Percentiles rank a stretch among this genome's conserved stretches.
Conservation (phyloP, 2,888 invertebrate species). For the Phlogophora meticulosa region DNA sequence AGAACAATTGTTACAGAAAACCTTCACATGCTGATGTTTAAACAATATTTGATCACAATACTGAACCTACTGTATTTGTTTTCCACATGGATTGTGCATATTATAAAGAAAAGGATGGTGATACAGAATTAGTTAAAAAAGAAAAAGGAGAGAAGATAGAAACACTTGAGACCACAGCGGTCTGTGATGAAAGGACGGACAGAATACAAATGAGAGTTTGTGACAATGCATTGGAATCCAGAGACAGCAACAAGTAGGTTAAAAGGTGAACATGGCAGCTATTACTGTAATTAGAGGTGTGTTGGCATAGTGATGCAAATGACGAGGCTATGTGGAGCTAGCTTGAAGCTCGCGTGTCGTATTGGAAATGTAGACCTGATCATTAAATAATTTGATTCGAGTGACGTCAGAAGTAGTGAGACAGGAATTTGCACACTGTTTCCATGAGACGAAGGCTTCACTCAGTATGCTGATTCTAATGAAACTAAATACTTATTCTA, state of each 20-base stretch:
- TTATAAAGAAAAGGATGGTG: constrained; percentile 77
- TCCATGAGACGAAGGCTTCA: background rate
- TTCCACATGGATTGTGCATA: constrained; percentile 80
- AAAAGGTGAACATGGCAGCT: constrained; percentile 88
- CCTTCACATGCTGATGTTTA: constrained; percentile 71
- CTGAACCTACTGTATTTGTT: constrained; percentile 80
- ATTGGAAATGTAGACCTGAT: constrained; percentile 39
- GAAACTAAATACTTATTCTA: background rate
- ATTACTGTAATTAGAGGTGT: constrained; percentile 86
- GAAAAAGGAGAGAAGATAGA: constrained; percentile 75
- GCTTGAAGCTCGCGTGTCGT: constrained; percentile 44
- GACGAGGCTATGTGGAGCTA: constrained; percentile 64
- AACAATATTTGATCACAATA: constrained; percentile 80
- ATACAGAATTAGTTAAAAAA: constrained; percentile 64
- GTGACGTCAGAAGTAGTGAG: constrained; percentile 22
- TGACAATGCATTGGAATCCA: constrained; percentile 87
- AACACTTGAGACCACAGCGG: constrained; percentile 87
- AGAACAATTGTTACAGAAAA: constrained; percentile 72
- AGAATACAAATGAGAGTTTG: constrained; percentile 80
- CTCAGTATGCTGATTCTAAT: constrained; percentile 8
- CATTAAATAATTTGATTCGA: constrained; percentile 29
- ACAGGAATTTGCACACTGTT: constrained; percentile 1
- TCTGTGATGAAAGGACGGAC: constrained; percentile 80
- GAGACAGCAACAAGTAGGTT: constrained; percentile 85
- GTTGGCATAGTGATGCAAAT: constrained; percentile 83